Conservation (phyloP, 1,140 invertebrate species). For the Cataglyphis hispanica region DNA sequence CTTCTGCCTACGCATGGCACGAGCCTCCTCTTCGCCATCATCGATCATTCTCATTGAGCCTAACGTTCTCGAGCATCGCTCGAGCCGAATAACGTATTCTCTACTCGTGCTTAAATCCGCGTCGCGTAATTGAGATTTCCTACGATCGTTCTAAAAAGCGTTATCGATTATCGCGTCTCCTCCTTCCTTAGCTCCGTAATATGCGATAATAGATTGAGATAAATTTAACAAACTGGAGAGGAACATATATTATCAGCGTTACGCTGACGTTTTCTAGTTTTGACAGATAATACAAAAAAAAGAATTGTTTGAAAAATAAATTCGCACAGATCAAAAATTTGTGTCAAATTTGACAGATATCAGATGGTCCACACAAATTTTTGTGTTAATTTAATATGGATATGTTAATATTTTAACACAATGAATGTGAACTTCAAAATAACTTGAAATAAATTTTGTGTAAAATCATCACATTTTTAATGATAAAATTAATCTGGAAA, state of each 20-base stretch:
- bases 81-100: slow-evolving; percentile 61
- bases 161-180: slow-evolving; percentile 35
- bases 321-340: too few species aligned
- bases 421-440: too few species aligned
- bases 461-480: too few species aligned
- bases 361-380: too few species aligned
- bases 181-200: not conserved
- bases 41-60: slow-evolving; percentile 71
- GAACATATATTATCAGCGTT: not conserved
- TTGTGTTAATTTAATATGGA: too few species aligned
- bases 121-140: slow-evolving; percentile 75
- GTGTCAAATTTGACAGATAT: too few species aligned
- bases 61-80: slow-evolving; percentile 75
- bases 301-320: not conserved
- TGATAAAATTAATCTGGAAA: too few species aligned
- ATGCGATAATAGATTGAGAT: not conserved
- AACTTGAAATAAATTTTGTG: too few species aligned
- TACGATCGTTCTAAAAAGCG: slow-evolving; percentile 61
- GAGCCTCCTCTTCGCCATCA: slow-evolving; percentile 66
- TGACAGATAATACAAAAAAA: not conserved
- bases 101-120: slow-evolving; percentile 51
- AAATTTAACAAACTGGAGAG: not conserved
- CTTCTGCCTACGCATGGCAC: slow-evolving; percentile 76
- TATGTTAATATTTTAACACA: too few species aligned
- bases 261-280: not conserved